phyloP scores from a whole-genome alignment of 1,140 invertebrate genomes.

The Drosophila rufa region DNA sequence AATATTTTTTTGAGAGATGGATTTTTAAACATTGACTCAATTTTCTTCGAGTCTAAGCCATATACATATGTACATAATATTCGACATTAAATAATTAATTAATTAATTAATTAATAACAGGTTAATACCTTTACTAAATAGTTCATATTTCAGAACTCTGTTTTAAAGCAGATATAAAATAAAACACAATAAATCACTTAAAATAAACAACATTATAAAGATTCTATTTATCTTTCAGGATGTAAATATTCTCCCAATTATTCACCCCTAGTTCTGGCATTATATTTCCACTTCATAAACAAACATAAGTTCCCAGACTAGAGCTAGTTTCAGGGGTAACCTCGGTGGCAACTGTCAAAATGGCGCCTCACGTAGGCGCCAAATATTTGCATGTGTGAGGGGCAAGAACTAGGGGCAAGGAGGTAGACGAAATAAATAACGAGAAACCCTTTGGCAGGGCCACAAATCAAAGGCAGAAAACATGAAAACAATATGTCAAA shows the following conservation, averaged over 20 bases:
- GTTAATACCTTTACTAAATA: too few species aligned
- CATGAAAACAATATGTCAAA: constrained; percentile 83
- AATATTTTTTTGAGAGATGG: too few species aligned
- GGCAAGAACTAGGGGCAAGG: not conserved
- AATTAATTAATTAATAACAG: too few species aligned
- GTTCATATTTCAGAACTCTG: too few species aligned
- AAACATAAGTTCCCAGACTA: not conserved
- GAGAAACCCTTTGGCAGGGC: constrained; percentile 26
- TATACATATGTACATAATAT: too few species aligned
- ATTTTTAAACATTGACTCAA: too few species aligned
- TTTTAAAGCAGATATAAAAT: not conserved
- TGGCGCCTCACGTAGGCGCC: constrained; percentile 27
- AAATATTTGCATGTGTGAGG: constrained; percentile 35
- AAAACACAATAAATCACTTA: not conserved
- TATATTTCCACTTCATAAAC: not conserved
- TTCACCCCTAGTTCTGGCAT: not conserved
- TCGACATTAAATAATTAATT: too few species aligned
- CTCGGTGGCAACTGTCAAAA: constrained; percentile 32
- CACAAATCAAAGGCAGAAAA: constrained; percentile 61
- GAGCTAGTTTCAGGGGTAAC: not conserved
- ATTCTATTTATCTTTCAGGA: not conserved
- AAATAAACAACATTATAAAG: not conserved
- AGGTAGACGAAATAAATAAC: constrained; percentile 13
- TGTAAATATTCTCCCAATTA: not conserved
- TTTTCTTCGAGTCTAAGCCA: too few species aligned